Percentiles rank a stretch among this genome's conserved stretches.
phyloP scores from a whole-genome alignment of 1,140 invertebrate genomes.

The Danaus plexippus region DNA sequence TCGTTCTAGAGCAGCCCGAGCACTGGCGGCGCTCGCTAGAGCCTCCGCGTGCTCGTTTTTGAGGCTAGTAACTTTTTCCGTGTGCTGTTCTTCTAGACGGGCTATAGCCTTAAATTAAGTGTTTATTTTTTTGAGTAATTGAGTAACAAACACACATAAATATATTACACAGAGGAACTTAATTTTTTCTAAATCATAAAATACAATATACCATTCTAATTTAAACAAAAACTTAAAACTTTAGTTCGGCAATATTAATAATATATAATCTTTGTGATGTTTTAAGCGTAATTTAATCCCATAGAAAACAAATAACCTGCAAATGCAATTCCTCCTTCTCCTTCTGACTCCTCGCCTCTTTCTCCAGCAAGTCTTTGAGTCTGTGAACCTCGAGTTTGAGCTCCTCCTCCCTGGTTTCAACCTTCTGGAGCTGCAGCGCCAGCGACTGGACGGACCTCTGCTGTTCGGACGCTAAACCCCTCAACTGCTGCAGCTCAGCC shows the following conservation, averaged over 20 bases:
- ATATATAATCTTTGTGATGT: too few relatives aligned
- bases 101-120: constrained; percentile 31
- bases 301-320: constrained; percentile 28
- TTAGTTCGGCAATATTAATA: too few relatives aligned
- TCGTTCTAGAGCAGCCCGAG: constrained; percentile 37
- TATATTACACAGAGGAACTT: background rate
- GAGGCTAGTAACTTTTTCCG: constrained; percentile 29
- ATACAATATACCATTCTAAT: too few relatives aligned
- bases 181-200: too few relatives aligned
- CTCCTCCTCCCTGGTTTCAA: constrained; percentile 53
- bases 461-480: constrained; percentile 49
- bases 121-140: background rate
- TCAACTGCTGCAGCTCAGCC: constrained; percentile 51
- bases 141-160: background rate
- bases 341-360: constrained; percentile 32
- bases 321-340: constrained; percentile 51
- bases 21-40: constrained; percentile 24
- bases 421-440: constrained; percentile 43
- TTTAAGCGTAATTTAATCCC: too few relatives aligned
- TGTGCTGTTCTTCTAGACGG: constrained; percentile 38
- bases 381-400: constrained; percentile 53
- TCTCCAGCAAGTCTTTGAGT: constrained; percentile 54
- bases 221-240: too few relatives aligned
- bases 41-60: constrained; percentile 36
- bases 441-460: constrained; percentile 52